Evolutionary conservation across 35 echinoderm and acorn worm genomes (phyloP).

Genomic region (Lytechinus variegatus): DNA sequence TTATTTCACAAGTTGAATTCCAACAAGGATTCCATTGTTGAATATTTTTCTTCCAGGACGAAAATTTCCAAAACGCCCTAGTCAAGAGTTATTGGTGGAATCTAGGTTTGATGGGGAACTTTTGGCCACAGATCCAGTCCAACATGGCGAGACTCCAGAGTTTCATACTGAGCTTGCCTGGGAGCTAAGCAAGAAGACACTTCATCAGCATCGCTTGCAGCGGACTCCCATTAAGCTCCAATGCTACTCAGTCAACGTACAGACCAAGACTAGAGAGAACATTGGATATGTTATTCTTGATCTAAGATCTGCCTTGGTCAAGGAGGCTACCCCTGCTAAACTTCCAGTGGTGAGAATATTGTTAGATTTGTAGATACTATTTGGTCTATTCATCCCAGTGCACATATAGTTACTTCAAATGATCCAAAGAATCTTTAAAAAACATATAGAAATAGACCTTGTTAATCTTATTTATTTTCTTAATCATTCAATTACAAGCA

Average conservation of each 20-base stretch:
- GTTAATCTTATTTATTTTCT: too few species aligned
- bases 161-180: slow-evolving; percentile 91
- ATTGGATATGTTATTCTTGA: slow-evolving; percentile 87
- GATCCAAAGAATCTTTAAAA: too few species aligned
- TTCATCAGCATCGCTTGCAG: slow-evolving; percentile 89
- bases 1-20: too few species aligned
- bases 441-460: too few species aligned
- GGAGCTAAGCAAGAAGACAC: slow-evolving; percentile 84
- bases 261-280: slow-evolving; percentile 73
- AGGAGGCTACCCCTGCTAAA: slow-evolving; percentile 72
- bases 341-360: slow-evolving; percentile 69
- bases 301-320: slow-evolving; percentile 73
- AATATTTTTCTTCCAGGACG: slow-evolving; percentile 57
- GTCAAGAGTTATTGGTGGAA: slow-evolving; percentile 81
- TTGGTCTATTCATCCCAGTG: too few species aligned
- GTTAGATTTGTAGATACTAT: too few species aligned
- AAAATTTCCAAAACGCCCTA: slow-evolving; percentile 80
- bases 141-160: slow-evolving; percentile 75
- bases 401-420: too few species aligned
- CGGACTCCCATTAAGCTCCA: slow-evolving; percentile 94
- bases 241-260: slow-evolving; percentile 71
- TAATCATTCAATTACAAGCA: too few species aligned
- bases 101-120: slow-evolving; percentile 92
- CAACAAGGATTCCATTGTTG: too few species aligned
- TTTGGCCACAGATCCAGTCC: slow-evolving; percentile 83